Evolutionary conservation across 2,113 vertebrate genomes (phyloP), one percentile per base, ranked within the genome.

Genomic region (Syngnathoides biaculeatus): DNA sequence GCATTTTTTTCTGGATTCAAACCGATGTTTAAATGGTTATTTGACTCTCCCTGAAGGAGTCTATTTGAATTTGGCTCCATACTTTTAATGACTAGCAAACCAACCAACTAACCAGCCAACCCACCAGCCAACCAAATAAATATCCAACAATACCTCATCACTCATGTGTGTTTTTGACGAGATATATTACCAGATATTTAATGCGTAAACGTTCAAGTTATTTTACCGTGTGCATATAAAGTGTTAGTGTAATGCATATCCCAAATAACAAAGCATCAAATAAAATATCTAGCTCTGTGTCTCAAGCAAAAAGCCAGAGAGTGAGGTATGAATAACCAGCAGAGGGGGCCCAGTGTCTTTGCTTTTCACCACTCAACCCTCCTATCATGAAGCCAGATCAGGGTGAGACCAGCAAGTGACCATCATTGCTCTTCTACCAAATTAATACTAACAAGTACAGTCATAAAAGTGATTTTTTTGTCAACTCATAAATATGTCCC

Each of bases 401-500:
- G 73, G 67, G 56, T 5, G 40, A 86, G 69, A 76, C 39, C 43
- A 69, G 68, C 83, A 68, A 20, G 9, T 38, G 67, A 79, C 78
- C 65, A 58, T 26, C 74, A 73, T 64, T 86, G 80, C 84, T 87
- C 84, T 86, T 20, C 72, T 65, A 68, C 65, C 8, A 88, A 87
- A 88, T 88, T 80, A 72, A 89, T 87, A 88, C 77, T 59, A 57
- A 77, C 77, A 80, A 75, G 78, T 79, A 79, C 73, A 74, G 74
- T 81, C 85, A 85, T 86, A 84, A 89, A 87, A 83, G 73, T 79
- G 83, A 63, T 84, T 74, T 78, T 78, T 86, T 80, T 81, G 71
- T 73, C 77, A 72, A 69, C 69, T 79, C 78, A 68, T 63, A 77
- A 73, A 67, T 40, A 64, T 64, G 24, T 71, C 69, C 56, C 47